phyloP scores from a whole-genome alignment of 2,113 vertebrate genomes.

The Zonotrichia leucophrys region DNA sequence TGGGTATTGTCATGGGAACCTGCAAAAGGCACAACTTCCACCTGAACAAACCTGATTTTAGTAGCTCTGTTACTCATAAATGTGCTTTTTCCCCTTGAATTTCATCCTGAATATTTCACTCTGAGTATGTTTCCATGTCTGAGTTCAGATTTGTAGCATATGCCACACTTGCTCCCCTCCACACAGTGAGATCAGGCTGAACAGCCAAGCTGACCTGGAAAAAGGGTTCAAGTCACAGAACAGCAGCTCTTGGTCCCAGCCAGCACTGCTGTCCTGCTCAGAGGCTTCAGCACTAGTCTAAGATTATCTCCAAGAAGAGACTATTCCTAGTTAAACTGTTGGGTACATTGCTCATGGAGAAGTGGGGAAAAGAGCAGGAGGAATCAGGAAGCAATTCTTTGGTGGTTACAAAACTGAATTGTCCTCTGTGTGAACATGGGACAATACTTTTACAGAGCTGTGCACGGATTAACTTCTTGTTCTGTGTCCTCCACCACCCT shows the following conservation, averaged over 20 bases:
- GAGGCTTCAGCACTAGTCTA: background rate
- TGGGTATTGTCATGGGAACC: background rate
- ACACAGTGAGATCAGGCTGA: background rate
- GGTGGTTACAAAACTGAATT: background rate
- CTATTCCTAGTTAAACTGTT: background rate
- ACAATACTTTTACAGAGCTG: background rate
- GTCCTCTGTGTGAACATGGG: background rate
- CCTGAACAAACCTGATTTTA: background rate
- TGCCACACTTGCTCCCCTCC: background rate
- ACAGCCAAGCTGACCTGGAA: background rate
- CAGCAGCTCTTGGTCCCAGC: background rate
- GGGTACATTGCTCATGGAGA: background rate
- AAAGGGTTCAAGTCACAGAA: background rate
- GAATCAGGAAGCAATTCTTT: background rate
- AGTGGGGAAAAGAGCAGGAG: background rate
- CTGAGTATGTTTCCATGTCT: background rate
- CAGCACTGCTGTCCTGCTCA: background rate
- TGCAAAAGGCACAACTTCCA: background rate
- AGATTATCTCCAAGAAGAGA: background rate
- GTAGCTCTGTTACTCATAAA: background rate
- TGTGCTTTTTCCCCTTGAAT: background rate
- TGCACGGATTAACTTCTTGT: accelerated
- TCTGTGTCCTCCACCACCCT: background rate
- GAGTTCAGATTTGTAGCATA: background rate
- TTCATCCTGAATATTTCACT: background rate